Base-by-base conservation (phyloP, 2,797 vertebrate species). In the Lycodopsis pacificus region DNA sequence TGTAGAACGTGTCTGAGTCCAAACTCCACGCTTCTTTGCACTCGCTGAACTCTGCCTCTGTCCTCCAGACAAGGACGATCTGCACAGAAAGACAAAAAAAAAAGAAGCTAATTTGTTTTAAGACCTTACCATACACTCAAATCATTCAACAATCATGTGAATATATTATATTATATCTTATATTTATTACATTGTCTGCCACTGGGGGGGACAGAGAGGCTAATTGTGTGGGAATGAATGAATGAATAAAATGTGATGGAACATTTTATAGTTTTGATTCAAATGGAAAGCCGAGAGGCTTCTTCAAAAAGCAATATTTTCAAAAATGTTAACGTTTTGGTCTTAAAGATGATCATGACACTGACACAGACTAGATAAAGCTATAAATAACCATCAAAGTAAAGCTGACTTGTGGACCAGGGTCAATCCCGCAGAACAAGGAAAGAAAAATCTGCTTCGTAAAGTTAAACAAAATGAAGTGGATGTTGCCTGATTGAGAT, bases 1-100 rank as follows among this genome's bases (percentile, higher is more conserved):
- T 88, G 96, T 65, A 99, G 88, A 83, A 97, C 95, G 58, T 96
- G 95, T 57, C 83, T 94, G 77, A 99, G 96, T 32, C 96, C 96
- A n/a, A 93, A 80, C 51, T 97, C 96, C 82, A 98, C 81, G 2
- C 90, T 96, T 77, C 87, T 95, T 70, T 97, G 96, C 22, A 97
- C 93, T 71, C 93, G 94, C 3, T 97, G 95, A 66, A 98, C 97
- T 82, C 93, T 95, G 48, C 89, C 87, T 80, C 94, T 94, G 63
- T 98, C 97, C 82, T 99, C 97, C 86, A 99, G 94, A 91, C 96
- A 96, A 0, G 96, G 97, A 1, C 96, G 96, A 78, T 94, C 97
- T 99, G 87, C 57, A 85, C 49, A 82, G 2, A 53, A 65, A 81
- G 34, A 86, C 4, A 79, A 22, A 12, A 59, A 30, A 20, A 3